These are phyloP conservation scores for Macrochelys suwanniensis DNA, from an alignment of 2,797 vertebrate genomes.

Conservation along the genomic window DNA sequence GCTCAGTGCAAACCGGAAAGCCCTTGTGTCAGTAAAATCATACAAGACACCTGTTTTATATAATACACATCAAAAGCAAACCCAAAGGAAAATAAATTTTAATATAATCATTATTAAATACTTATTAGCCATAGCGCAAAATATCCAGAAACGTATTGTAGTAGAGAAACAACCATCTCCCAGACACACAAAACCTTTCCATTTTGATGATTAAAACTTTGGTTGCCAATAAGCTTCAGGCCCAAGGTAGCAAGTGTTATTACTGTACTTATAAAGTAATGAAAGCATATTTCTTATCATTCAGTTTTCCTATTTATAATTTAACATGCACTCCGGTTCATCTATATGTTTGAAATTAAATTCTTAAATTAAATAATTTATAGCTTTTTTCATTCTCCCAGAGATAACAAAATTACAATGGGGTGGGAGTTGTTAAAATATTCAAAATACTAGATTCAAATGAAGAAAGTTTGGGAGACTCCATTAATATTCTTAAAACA, in stretches of 20 bases:
- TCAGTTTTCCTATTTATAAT: slow-evolving; percentile 69
- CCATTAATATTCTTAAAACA: background rate
- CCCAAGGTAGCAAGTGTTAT: slow-evolving; percentile 64
- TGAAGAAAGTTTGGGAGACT: background rate
- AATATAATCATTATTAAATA: slow-evolving; percentile 82
- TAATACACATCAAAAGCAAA: slow-evolving; percentile 66
- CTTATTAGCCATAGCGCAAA: slow-evolving; percentile 79
- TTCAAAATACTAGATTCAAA: background rate
- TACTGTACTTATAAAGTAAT: slow-evolving; percentile 67
- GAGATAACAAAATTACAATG: slow-evolving; percentile 37
- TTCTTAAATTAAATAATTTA: slow-evolving; percentile 66
- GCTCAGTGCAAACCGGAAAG: slow-evolving; percentile 70
- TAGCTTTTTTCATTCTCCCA: slow-evolving; percentile 46
- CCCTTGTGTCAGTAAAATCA: slow-evolving; percentile 67
- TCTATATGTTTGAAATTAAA: slow-evolving; percentile 69
- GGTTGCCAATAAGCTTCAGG: slow-evolving; percentile 70
- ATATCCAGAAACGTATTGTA: slow-evolving; percentile 73
- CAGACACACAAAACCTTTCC: slow-evolving; percentile 63
- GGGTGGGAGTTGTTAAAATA: slow-evolving; percentile 23
- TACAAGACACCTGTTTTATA: slow-evolving; percentile 74
- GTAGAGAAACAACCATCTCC: slow-evolving; percentile 65
- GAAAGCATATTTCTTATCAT: slow-evolving; percentile 69
- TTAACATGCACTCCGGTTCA: slow-evolving; percentile 58
- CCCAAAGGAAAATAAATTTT: slow-evolving; percentile 76
- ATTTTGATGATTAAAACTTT: slow-evolving; percentile 78